Evolutionary conservation across 2,113 vertebrate species (phyloP).

Genomic region (Rhinopomastus cyanomelas): DNA sequence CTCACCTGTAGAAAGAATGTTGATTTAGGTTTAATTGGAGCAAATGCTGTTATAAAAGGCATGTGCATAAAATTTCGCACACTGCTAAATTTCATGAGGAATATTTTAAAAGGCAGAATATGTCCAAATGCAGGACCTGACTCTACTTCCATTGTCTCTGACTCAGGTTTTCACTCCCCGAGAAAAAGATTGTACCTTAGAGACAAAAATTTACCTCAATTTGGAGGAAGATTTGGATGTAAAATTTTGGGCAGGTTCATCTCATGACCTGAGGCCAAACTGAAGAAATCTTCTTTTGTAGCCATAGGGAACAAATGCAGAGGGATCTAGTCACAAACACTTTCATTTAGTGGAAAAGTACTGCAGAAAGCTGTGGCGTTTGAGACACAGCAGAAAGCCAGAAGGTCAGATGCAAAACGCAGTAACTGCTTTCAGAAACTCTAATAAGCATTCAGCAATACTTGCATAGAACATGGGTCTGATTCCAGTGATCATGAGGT

Average conservation of each 20-base stretch:
- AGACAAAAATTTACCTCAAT: background rate
- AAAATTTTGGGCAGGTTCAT: background rate
- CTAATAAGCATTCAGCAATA: background rate
- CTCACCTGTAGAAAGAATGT: background rate
- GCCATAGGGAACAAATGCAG: background rate
- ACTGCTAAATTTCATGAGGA: background rate
- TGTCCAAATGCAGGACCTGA: background rate
- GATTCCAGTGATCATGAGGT: background rate
- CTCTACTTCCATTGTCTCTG: background rate
- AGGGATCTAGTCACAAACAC: background rate
- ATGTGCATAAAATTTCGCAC: background rate
- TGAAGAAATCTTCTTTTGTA: background rate
- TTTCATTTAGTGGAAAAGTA: background rate
- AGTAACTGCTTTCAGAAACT: constrained; percentile 30
- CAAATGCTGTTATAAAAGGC: background rate
- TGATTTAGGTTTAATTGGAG: background rate
- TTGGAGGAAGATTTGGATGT: background rate
- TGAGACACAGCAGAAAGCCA: background rate
- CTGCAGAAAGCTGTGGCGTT: constrained; percentile 18
- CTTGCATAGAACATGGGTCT: background rate
- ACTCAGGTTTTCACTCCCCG: background rate
- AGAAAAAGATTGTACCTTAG: background rate
- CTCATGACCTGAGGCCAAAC: background rate
- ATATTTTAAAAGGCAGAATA: background rate
- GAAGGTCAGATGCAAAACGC: background rate